These are phyloP conservation scores for Campopleginae sp. DNA, from an alignment of 2,888 invertebrate genomes.

Conservation along the genomic window DNA sequence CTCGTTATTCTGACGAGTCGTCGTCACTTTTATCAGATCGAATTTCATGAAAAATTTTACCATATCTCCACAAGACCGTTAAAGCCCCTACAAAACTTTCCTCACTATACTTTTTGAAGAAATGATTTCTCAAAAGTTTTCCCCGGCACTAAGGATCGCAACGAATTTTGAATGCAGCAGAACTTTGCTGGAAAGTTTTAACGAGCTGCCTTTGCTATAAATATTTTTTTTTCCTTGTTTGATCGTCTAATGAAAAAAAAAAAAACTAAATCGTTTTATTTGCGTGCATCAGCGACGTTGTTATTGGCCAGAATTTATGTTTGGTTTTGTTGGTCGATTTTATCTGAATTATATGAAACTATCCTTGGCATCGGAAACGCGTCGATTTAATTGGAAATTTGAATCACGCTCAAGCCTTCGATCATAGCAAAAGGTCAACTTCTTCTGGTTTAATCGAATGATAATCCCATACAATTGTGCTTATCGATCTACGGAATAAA, in stretches of 20 bases:
- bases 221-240: neutral
- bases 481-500: neutral
- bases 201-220: neutral
- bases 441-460: neutral
- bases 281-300: no score
- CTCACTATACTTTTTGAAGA: neutral
- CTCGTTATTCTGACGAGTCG: neutral
- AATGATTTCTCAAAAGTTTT: neutral
- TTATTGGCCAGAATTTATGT: no score
- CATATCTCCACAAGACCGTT: neutral
- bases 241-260: neutral
- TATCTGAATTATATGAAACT: no score
- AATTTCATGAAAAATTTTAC: neutral
- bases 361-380: no score
- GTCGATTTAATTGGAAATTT: neutral
- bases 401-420: neutral
- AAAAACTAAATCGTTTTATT: no score
- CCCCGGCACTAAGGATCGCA: neutral
- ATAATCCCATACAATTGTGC: neutral
- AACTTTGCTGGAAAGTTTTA: constrained; percentile 8
- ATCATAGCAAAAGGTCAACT: neutral
- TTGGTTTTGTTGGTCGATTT: no score
- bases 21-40: neutral
- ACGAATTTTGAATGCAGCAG: constrained; percentile 7
- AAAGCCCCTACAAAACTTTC: neutral